phyloP scores from a whole-genome alignment of 2,888 invertebrate genomes.

The Mimachlamys varia region DNA sequence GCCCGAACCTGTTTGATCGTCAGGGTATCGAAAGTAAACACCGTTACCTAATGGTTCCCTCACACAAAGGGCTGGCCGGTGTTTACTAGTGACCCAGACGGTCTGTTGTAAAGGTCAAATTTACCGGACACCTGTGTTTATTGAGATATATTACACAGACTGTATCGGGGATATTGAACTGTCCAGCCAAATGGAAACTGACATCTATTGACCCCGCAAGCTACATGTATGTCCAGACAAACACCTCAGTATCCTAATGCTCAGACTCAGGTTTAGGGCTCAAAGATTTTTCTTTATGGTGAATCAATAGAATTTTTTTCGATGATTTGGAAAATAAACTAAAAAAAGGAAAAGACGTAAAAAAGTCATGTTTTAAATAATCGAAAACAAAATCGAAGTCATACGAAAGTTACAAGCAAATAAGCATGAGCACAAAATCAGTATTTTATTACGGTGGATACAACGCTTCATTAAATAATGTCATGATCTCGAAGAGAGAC shows the following conservation, averaged over 20 bases:
- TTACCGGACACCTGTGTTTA: not conserved
- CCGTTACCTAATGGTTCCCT: not conserved
- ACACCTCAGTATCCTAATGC: not conserved
- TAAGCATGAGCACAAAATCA: no score
- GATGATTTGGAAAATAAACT: no score
- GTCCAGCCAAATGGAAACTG: not conserved
- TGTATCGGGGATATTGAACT: not conserved
- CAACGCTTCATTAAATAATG: no score
- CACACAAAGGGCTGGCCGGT: constrained; percentile 8
- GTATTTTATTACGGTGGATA: no score
- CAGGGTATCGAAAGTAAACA: not conserved
- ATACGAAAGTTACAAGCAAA: no score
- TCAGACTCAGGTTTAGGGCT: not conserved
- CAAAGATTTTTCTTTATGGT: no score
- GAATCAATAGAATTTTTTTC: no score
- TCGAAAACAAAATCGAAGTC: no score
- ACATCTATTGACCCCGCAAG: not conserved
- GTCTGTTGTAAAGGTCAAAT: not conserved
- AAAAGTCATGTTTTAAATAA: no score
- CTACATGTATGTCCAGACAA: not conserved
- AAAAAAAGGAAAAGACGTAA: no score
- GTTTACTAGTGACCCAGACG: constrained; percentile 11
- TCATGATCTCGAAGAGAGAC: no score
- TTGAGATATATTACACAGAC: not conserved
- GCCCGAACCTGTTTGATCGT: not conserved